phyloP scores from a whole-genome alignment of 2,888 invertebrate genomes.

The Labia minor region DNA sequence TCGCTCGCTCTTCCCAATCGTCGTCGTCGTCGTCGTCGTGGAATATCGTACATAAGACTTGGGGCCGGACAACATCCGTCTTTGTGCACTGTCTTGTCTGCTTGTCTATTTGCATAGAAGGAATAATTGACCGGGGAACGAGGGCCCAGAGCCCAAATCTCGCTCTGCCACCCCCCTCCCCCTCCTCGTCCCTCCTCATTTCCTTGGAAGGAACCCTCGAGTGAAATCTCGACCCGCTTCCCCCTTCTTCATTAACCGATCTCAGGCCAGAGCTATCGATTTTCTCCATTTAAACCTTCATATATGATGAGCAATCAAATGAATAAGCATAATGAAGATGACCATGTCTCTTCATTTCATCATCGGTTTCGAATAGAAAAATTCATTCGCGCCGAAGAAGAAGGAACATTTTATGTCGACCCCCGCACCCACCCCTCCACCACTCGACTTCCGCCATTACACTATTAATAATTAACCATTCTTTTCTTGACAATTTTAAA shows the following conservation, averaged over 20 bases:
- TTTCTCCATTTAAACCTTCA: not conserved
- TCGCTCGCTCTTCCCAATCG: not conserved
- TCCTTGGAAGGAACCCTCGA: not conserved
- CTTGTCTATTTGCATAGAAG: conserved; percentile 4
- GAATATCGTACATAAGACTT: too few species aligned
- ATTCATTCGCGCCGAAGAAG: not conserved
- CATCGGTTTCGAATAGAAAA: not conserved
- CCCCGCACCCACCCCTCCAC: too few species aligned
- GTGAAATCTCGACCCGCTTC: not conserved
- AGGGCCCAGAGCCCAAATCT: not conserved
- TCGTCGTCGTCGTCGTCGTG: not conserved
- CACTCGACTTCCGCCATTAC: too few species aligned
- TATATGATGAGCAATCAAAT: not conserved
- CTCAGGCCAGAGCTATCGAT: not conserved
- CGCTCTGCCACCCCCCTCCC: not conserved
- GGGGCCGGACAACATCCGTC: too few species aligned
- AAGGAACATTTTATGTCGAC: not conserved
- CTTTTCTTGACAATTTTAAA: too few species aligned
- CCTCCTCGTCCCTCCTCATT: not conserved
- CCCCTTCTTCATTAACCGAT: conserved; percentile 1
- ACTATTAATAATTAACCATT: too few species aligned
- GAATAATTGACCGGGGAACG: conserved; percentile 5
- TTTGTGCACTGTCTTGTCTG: not conserved
- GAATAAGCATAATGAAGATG: not conserved
- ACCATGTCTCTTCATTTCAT: not conserved